Base-by-base conservation (phyloP, 2,797 vertebrate species). In the Schizopygopsis malacanthus region DNA sequence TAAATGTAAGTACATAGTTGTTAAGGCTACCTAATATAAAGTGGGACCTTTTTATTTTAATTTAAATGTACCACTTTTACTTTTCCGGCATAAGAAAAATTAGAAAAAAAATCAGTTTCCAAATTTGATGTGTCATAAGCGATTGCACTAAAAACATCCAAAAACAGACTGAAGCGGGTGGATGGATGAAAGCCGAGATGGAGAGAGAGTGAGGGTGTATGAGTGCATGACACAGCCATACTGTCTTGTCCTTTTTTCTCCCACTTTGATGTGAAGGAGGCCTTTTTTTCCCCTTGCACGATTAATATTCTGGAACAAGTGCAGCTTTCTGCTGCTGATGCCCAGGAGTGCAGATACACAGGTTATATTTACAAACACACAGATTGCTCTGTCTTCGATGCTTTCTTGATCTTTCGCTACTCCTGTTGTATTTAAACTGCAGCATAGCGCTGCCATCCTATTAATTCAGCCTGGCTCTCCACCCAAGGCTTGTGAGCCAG, bases 191-290 rank as follows among this genome's bases (percentile, higher is more conserved):
- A 86, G 82, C 47, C 63, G 33, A 83, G 79, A 72, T 47, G 71
- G 72, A 82, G 15, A 84, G 75, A 83, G 52, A n/a, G 20, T 25
- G 87, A 37, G 54, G 70, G 67, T 15, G 47, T 56, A 79, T 56
- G 73, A 79, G 81, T 73, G 61, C 70, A 92, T 91, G 89, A 92
- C 73, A 79, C 65, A 43, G 88, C 88, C 90, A 89, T 91, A 89
- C 70, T 81, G 70, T 85, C 61, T 89, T 90, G 91, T 84, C 92
- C 92, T 67, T 90, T 81, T 91, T 93, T 92, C 86, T 83, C 61
- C 33, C 81, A 90, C 94, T 94, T 94, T 94, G 92, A 95, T 93
- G 92, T 93, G 50, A 80, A 76, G 22, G 70, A 88, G 65, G 52
- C 43, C 22, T 25, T 70, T 37, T n/a, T 83, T 81, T 61, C 33